phyloP scores from a whole-genome alignment of 2,113 vertebrate genomes.

The Cyprinodon brontotheroides region DNA sequence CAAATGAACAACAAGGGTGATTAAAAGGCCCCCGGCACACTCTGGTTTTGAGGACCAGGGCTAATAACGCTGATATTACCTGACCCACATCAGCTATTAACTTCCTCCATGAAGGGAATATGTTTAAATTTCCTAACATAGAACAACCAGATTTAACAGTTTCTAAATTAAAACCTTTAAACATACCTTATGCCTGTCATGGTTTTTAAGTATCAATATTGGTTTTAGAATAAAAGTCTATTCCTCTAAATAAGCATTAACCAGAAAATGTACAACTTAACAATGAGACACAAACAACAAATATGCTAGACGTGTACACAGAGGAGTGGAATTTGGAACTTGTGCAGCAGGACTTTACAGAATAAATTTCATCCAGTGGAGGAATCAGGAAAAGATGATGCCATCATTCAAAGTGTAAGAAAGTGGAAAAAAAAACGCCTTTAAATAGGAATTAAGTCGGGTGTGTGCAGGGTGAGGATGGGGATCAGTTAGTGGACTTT shows the following conservation, averaged over 20 bases:
- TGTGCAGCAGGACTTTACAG: slow-evolving; percentile 1
- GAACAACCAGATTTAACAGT: no score
- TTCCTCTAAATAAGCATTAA: neutral
- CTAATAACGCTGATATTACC: no score
- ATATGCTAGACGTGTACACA: no score
- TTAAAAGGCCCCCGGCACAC: no score
- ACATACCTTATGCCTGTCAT: no score
- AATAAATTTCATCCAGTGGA: slow-evolving; percentile 7
- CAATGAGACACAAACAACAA: neutral
- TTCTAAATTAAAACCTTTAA: neutral
- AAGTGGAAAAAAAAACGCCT: slow-evolving; percentile 23
- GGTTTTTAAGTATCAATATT: neutral
- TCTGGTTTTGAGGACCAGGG: no score
- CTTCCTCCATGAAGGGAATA: no score
- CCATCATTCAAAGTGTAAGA: slow-evolving; percentile 12
- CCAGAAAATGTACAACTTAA: neutral
- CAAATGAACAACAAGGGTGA: no score
- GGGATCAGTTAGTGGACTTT: slow-evolving; percentile 80
- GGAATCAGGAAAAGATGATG: neutral
- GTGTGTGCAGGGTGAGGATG: neutral
- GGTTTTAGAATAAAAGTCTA: neutral
- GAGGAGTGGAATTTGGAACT: neutral
- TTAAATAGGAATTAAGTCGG: neutral
- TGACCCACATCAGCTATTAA: no score
- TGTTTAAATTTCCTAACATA: no score